Evolutionary conservation across 2,888 invertebrate species (phyloP).

Genomic region (Drosophila affinis): DNA sequence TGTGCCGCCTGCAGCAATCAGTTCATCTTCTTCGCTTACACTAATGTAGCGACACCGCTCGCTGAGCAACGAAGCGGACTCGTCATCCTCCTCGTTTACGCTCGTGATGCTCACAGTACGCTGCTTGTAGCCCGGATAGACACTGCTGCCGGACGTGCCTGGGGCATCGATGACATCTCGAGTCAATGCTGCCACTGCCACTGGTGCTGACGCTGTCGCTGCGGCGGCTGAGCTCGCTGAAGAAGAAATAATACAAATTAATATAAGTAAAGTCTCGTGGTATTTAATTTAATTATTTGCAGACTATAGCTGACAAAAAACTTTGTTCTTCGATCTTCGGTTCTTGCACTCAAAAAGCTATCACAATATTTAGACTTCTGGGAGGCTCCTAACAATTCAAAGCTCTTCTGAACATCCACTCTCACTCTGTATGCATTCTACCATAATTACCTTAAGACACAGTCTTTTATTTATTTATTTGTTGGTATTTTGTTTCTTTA

Average conservation of each 20-base stretch:
- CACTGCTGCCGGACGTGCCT: constrained; percentile 36
- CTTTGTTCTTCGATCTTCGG: too few species aligned
- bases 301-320: too few species aligned
- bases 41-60: constrained; percentile 82
- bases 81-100: constrained; percentile 82
- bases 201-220: constrained; percentile 16
- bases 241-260: neutral
- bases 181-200: constrained; percentile 5
- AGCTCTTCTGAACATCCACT: too few species aligned
- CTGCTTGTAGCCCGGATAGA: constrained; percentile 72
- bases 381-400: too few species aligned
- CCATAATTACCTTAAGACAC: too few species aligned
- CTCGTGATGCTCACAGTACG: constrained; percentile 81
- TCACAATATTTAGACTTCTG: too few species aligned
- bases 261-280: neutral
- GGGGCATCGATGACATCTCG: constrained; percentile 49
- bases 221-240: constrained; percentile 33
- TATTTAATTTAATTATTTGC: too few species aligned
- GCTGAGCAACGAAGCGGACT: constrained; percentile 76
- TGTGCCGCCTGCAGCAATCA: constrained; percentile 50
- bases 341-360: too few species aligned
- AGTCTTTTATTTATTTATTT: too few species aligned
- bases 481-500: too few species aligned
- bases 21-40: constrained; percentile 83
- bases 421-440: too few species aligned